Base-by-base conservation (phyloP, 92 coral and sea anemone species). In the Pocillopora meandrina region DNA sequence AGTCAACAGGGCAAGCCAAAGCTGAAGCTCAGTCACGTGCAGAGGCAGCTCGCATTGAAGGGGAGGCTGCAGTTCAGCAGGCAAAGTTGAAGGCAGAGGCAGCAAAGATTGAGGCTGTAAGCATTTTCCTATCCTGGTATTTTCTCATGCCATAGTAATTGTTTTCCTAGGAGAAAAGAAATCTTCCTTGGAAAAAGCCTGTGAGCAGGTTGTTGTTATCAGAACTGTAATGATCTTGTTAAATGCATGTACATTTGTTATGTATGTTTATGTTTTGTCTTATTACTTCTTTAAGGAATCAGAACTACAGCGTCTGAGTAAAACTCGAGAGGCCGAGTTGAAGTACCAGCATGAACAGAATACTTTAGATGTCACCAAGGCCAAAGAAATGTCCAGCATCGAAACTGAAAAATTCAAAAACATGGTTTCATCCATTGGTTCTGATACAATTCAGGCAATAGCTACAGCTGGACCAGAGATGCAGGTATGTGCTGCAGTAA, bases 1-100 rank as follows among this genome's bases (percentile, higher is more conserved):
- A 96, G 89, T 96, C 99, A 65, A 96, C 99, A 69, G 99, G 99
- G 10, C 99, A 96, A 77, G 99, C 99, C 17, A 96, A 96, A 75
- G 99, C 99, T 63, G 99, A 96, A 77, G 99, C 99, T 6, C 99
- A 96, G 90, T 96, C 99, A 52, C 95, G 92, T 15, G 99, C 99
- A 20, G 99, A 96, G 90, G 96, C 99, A 31, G 98, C 98, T 7
- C 93, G 99, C 88, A 96, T 96, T 85, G 93, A 91, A 68, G 98
- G 98, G 8, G 97, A 96, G 82, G 96, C 99, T 33, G 98, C 95
- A 21, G 99, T 96, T 9, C 98, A 93, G 31, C 99, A 96, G 89
- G 99, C 98, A 7, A 95, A 94, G 71, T 70, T 94, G 26, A 95
- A 95, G 82, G 98, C 98, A 10, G 98, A 95, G 74, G 98, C 98